Evolutionary conservation across 2,797 vertebrate genomes (phyloP), one percentile per base, ranked within the genome.

Genomic region (Lithobates pipiens): DNA sequence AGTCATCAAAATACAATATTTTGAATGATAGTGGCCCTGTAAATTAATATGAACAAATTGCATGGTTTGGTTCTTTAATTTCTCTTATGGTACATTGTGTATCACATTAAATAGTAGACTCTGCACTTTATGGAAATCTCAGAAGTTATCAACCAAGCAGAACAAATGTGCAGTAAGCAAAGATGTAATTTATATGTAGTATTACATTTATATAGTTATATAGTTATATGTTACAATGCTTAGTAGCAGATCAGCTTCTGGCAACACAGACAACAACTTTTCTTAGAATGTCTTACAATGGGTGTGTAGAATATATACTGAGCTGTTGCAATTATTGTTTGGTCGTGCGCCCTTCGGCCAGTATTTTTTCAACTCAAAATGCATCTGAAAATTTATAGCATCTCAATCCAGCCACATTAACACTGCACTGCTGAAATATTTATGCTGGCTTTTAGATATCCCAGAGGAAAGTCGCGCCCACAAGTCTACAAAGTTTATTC

Each of bases 391-490:
- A 92, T 92, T 90, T 92, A 93, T 92, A 88, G 88, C 88, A 88
- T 90, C 90, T 88, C 87, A 91, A 92, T 89, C 88, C 88, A 91
- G 82, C 86, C 92, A 92, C 87, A 86, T 91, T 92, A 93, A 92
- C 90, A 90, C 84, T 84, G 80, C 88, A 78, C 90, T 89, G 86
- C 77, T 91, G 91, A 91, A 92, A 92, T 92, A 92, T 93, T 93
- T 93, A 92, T 90, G 89, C 89, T 89, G 90, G 92, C 91, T 91
- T 92, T 92, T 91, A 93, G 91, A 90, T 90, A 92, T 90, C 92
- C 91, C 92, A 87, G 73, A 90, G 91, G 92, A 93, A 89, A 88
- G 90, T 81, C 70, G 70, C 86, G 89, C 79, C 78, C 85, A 92
- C 88, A 91, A 92, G 89, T 88, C 88, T 91, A 90, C 75, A 89